Base-by-base conservation (phyloP, 2,888 invertebrate genomes). In the Philaethria dido region DNA sequence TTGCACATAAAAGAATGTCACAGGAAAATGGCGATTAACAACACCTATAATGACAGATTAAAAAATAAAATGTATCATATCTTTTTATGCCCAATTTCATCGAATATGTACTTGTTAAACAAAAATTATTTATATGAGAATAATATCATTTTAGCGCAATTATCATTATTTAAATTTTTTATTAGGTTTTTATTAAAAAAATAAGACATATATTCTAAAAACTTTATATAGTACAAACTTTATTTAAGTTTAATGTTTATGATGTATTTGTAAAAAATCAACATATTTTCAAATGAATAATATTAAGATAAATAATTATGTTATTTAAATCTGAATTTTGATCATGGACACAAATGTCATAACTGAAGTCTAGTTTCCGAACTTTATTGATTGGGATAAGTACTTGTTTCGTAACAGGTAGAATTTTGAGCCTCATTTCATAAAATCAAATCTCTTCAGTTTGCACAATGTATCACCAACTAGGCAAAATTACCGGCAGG, bases 381-480 rank as follows among this genome's bases (percentile, higher is more conserved):
- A 52, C 62, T 25, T 18, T 45, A 47, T 45, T 59, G 45, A 48
- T 59, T 59, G 22, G 18, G 47, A 64, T 47, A 64, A 36, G 78
- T 84, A 85, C 84, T 87, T 89, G 91, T 91, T 91, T 90, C 90
- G 90, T 89, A 90, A 90, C 82, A 86, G 80, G 77, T 85, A 76
- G 78, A 69, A 73, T 78, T 82, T 83, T 79, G 73, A 77, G 76
- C 44, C 64, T 44, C 39, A 39, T 33, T 62, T 33, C 33, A 59
- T 25, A 50, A 61, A 52, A 25, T 18, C 47, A 50, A 60, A 36
- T 54, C 16, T 36, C 52, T 48, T 64, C 54, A 69, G 36, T 20
- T 42, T n/a, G 69, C 66, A 87, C 84, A 79, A 93, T 93, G 93
- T 93, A 89, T 77, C 89, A 93, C 75, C 92, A 92, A 82, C 79